Evolutionary conservation across 2,797 vertebrate species (phyloP).

Genomic region (Leontopithecus rosalia): DNA sequence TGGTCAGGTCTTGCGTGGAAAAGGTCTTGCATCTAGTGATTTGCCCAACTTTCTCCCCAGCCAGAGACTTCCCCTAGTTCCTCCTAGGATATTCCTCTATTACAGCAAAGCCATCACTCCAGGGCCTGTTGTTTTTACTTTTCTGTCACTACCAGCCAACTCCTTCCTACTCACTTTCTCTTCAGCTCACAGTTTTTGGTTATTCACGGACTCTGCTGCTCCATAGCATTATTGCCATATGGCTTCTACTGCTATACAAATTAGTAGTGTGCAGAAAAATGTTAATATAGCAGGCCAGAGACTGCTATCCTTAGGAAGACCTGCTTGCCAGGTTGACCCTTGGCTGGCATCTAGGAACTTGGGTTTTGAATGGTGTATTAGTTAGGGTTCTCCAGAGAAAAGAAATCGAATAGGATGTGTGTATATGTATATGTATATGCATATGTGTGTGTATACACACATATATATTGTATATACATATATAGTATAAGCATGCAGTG

Average conservation of each 20-base stretch:
- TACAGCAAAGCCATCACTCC: not conserved
- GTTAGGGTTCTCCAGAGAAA: not conserved
- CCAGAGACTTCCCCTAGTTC: not conserved
- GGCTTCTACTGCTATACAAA: not conserved
- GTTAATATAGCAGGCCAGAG: not conserved
- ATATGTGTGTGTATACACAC: not conserved
- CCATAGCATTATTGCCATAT: not conserved
- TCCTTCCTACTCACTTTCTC: not conserved
- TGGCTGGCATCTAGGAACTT: not conserved
- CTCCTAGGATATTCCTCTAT: rapidly evolving
- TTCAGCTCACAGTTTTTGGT: not conserved
- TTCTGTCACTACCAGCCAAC: not conserved
- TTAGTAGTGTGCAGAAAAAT: not conserved
- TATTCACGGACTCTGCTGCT: not conserved
- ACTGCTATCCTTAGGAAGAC: not conserved
- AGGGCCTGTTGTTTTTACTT: not conserved
- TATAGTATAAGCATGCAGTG: too few relatives aligned
- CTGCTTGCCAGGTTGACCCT: not conserved
- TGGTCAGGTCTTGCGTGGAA: not conserved
- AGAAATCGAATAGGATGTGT: not conserved
- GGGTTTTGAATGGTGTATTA: not conserved
- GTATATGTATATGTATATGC: not conserved
- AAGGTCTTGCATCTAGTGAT: not conserved
- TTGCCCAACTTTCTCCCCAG: not conserved
- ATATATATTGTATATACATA: not conserved